Percentiles rank a stretch among this genome's conserved stretches.
Evolutionary conservation across 2,113 vertebrate genomes (phyloP).

Genomic region (Plecotus auritus): DNA sequence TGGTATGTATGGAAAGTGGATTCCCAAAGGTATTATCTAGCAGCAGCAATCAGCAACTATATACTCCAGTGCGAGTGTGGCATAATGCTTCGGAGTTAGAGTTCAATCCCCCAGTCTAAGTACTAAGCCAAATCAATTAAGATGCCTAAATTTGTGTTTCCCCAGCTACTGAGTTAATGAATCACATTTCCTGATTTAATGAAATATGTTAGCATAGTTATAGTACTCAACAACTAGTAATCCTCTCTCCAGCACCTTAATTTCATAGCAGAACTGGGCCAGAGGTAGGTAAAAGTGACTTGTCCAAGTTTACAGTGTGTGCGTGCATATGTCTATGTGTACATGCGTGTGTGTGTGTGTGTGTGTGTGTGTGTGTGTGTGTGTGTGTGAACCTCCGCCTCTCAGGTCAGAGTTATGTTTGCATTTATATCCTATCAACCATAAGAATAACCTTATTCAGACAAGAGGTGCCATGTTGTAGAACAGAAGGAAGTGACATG

Average conservation of each 20-base stretch:
- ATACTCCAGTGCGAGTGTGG: not conserved
- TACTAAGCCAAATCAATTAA: not conserved
- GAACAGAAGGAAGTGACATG: not conserved
- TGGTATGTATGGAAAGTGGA: not conserved
- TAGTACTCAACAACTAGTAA: not conserved
- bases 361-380: not conserved
- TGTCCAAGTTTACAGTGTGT: not conserved
- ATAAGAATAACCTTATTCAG: constrained; percentile 16
- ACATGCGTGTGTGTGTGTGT: not conserved
- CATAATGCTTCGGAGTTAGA: not conserved
- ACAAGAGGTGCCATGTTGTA: not conserved
- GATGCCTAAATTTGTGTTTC: not conserved
- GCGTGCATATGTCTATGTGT: too few species aligned
- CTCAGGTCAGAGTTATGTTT: not conserved
- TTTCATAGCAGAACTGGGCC: not conserved
- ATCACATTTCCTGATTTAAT: constrained; percentile 28
- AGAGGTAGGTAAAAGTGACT: not conserved
- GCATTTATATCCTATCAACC: constrained; percentile 21
- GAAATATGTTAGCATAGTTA: not conserved
- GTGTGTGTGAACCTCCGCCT: too few species aligned
- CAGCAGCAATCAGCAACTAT: not conserved
- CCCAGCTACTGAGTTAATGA: not conserved
- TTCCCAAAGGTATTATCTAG: not conserved
- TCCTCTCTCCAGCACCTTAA: not conserved
- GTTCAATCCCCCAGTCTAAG: not conserved